Base-by-base conservation (phyloP, 2,797 vertebrate genomes). In the Remorina albescens region DNA sequence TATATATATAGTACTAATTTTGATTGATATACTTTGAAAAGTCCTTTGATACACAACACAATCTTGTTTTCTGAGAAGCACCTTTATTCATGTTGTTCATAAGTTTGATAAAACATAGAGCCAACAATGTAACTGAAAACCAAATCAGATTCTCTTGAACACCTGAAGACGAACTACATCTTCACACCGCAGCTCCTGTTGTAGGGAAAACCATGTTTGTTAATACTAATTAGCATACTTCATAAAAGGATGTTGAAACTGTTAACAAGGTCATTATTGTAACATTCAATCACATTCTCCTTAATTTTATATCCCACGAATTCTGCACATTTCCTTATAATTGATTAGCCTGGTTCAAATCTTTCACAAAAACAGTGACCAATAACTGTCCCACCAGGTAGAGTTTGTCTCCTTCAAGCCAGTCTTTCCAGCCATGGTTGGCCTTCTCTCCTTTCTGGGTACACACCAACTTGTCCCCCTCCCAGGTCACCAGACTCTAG, bases 401-500 rank as follows among this genome's bases (percentile, higher is more conserved):
- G 30, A 99, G 90, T 82, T 95, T 92, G 75, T 93, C 94, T 30
- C 91, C 96, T 77, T 97, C 94, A 7, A 97, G 92, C 97, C 97
- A 98, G 59, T 97, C 95, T 83, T 91, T 98, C 97, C 97, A 99
- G 82, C 96, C 95, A 0, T 96, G 95, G 87, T 98, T 97, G 3
- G 92, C 88, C 85, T 98, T 98, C 58, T 98, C 96, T 16, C 97
- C 97, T 56, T 94, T 96, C 88, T 99, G 97, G 56, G 93, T 95
- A 56, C 95, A 96, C 71, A 97, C 89, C 30, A 99, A 89, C 74
- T 91, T 94, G 76, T 97, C 92, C 0, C 96, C 97, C 32, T 99
- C 95, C 97, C 97, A 99, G 68, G 65, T 92, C 81, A 98, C 91
- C 67, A 97, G 89, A 7, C 95, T 87, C 97, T 99, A 65, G 16